Percentiles rank a stretch among this genome's conserved stretches.
These are phyloP conservation scores for Heliconius cydno DNA, from an alignment of 2,888 invertebrate species.

Conservation along the genomic window DNA sequence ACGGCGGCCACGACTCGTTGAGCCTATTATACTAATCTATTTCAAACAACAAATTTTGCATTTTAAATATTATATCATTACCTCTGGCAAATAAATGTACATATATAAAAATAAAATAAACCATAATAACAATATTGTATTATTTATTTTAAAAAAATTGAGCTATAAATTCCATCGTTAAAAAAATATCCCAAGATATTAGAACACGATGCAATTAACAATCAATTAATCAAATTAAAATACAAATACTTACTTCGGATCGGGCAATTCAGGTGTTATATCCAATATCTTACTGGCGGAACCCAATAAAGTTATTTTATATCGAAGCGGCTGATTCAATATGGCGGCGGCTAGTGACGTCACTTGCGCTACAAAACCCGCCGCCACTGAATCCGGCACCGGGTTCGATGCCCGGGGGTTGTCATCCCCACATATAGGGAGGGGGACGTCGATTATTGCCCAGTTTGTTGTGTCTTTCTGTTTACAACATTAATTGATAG, in stretches of 20 bases:
- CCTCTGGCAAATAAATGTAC: too few relatives aligned
- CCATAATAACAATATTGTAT: too few relatives aligned
- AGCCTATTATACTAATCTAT: too few relatives aligned
- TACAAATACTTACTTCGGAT: constrained; percentile 66
- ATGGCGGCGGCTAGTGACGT: constrained; percentile 91
- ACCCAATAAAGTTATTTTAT: constrained; percentile 91
- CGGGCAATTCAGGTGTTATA: constrained; percentile 82
- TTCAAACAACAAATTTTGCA: too few relatives aligned
- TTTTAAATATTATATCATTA: too few relatives aligned
- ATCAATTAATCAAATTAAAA: not conserved
- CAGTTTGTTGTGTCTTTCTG: constrained; percentile 66
- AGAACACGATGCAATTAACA: too few relatives aligned
- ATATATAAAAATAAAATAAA: too few relatives aligned
- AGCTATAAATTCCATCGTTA: not conserved
- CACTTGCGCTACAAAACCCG: constrained; percentile 94
- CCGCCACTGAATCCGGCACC: constrained; percentile 91
- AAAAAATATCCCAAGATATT: not conserved
- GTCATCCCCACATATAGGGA: constrained; percentile 71
- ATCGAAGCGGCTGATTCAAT: constrained; percentile 93
- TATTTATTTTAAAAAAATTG: too few relatives aligned
- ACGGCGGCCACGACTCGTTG: too few relatives aligned
- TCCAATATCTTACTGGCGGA: constrained; percentile 93
- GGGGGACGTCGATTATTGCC: constrained; percentile 66
- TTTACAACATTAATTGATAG: not conserved
- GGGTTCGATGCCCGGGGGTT: constrained; percentile 55